A percentile compares a stretch with the other conserved stretches of the same genome.
phyloP scores from a whole-genome alignment of 2,888 invertebrate genomes.

The Hypselothyrea guttata region DNA sequence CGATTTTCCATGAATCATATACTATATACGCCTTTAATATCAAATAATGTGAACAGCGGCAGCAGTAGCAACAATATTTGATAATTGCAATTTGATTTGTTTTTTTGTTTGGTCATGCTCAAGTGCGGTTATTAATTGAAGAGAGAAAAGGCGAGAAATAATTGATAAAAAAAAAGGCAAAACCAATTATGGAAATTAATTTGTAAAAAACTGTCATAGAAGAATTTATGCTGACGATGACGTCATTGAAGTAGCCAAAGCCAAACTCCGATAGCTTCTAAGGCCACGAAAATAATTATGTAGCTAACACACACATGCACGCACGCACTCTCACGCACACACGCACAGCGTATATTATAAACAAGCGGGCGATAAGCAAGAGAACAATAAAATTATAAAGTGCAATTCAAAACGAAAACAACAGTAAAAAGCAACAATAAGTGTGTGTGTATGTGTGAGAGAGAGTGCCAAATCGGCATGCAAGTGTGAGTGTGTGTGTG shows the following conservation, averaged over 20 bases:
- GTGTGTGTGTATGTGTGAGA: background rate
- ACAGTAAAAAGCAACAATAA: constrained; percentile 33
- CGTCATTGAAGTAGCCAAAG: constrained; percentile 34
- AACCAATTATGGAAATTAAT: too few species aligned
- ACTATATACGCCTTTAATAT: constrained; percentile 9
- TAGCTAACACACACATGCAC: constrained; percentile 4
- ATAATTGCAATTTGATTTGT: constrained; percentile 38
- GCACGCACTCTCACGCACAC: background rate
- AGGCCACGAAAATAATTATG: constrained; percentile 20
- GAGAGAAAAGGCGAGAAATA: too few species aligned
- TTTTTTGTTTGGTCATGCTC: constrained; percentile 61
- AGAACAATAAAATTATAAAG: constrained; percentile 48
- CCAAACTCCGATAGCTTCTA: background rate
- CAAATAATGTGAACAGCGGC: constrained; percentile 2
- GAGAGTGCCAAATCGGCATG: too few species aligned
- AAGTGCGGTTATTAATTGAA: constrained; percentile 53
- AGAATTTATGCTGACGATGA: constrained; percentile 16
- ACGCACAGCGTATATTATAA: constrained; percentile 8
- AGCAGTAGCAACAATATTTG: constrained; percentile 16
- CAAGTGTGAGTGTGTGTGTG: constrained; percentile 4
- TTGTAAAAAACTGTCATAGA: too few species aligned
- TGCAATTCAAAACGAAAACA: constrained; percentile 56
- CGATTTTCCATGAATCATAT: constrained; percentile 37
- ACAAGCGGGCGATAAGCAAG: constrained; percentile 40
- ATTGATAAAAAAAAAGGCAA: too few species aligned